These are phyloP conservation scores for Cephus pygmeus DNA, from an alignment of 2,888 invertebrate genomes.

Conservation along the genomic window DNA sequence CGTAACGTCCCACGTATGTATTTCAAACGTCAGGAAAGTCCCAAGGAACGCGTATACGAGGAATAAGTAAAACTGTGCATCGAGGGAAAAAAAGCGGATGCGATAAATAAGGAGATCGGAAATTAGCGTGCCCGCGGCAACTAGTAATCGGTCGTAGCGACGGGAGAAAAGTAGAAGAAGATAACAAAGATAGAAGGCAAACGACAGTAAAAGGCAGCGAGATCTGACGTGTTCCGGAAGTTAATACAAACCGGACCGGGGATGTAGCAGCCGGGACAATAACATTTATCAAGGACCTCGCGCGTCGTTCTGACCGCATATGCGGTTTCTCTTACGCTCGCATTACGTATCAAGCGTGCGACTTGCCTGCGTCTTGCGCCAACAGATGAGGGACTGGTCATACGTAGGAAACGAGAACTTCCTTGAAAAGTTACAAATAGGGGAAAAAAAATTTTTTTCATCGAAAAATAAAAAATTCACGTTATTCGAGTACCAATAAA, in stretches of 20 bases:
- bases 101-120: background rate
- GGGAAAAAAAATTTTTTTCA: background rate
- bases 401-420: background rate
- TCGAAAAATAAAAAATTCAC: background rate
- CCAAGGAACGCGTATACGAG: background rate
- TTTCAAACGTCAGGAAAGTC: background rate
- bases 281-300: slow-evolving; percentile 53
- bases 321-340: background rate
- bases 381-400: background rate
- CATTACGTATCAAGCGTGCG: background rate
- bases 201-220: background rate
- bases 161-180: background rate
- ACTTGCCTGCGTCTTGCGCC: background rate
- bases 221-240: slow-evolving; percentile 50
- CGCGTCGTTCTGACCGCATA: slow-evolving; percentile 39
- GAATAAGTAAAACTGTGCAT: background rate
- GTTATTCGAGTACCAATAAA: background rate
- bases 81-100: background rate
- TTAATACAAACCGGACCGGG: slow-evolving; percentile 40
- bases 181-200: background rate
- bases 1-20: background rate
- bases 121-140: background rate
- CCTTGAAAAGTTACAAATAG: background rate
- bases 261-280: slow-evolving; percentile 51
- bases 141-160: background rate